These are phyloP conservation scores for Pseudorectes ferrugineus DNA, from an alignment of 2,113 vertebrate species.

Conservation along the genomic window DNA sequence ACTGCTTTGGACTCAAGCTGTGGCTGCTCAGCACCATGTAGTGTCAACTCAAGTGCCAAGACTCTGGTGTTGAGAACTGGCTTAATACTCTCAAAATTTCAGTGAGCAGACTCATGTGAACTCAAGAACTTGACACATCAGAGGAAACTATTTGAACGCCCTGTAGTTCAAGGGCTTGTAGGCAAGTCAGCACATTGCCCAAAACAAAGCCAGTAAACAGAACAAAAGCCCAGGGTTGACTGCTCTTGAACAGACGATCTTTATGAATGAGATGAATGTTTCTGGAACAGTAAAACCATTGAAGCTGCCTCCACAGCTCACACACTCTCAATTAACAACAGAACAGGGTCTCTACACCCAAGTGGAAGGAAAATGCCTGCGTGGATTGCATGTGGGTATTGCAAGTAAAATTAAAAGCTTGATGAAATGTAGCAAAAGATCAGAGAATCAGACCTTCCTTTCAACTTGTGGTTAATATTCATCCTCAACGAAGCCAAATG, in stretches of 20 bases:
- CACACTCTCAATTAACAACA: background rate
- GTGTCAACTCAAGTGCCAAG: background rate
- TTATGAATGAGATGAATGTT: background rate
- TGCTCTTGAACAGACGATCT: background rate
- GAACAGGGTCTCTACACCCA: background rate
- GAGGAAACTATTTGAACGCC: background rate
- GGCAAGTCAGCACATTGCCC: slow-evolving; percentile 20
- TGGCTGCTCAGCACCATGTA: background rate
- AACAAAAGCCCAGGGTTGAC: background rate
- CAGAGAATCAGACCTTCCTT: slow-evolving; percentile 4
- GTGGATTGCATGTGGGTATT: background rate
- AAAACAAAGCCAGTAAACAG: slow-evolving; percentile 2
- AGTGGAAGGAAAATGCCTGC: slow-evolving; percentile 32
- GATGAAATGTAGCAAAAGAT: slow-evolving; percentile 29
- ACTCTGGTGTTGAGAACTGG: background rate
- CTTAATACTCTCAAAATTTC: background rate
- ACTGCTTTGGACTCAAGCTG: background rate
- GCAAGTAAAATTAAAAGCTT: slow-evolving; percentile 38
- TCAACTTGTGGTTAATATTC: slow-evolving; percentile 11
- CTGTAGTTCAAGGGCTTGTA: background rate
- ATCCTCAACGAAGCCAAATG: background rate
- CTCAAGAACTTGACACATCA: background rate
- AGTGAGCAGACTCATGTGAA: background rate
- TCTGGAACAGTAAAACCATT: background rate
- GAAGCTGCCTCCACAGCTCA: background rate